Percentiles rank a stretch among this genome's conserved stretches.
phyloP scores from a whole-genome alignment of 2,113 vertebrate species.

The Propithecus coquereli region DNA sequence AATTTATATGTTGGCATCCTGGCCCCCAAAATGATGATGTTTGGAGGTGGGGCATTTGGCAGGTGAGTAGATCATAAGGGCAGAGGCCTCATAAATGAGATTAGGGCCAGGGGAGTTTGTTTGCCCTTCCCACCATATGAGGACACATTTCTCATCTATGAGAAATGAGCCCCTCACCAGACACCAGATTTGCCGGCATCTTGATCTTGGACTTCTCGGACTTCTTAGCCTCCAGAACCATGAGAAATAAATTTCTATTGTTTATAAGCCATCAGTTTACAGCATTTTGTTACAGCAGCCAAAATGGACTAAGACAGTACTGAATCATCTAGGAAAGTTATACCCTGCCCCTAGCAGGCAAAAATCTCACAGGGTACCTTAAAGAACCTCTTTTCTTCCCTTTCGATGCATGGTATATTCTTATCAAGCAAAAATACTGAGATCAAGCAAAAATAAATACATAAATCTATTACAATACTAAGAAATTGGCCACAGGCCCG shows the following conservation, averaged over 20 bases:
- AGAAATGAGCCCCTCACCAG: not conserved
- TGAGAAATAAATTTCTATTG: not conserved
- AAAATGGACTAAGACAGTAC: not conserved
- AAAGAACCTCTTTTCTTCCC: not conserved
- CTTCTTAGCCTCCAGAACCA: not conserved
- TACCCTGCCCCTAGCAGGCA: not conserved
- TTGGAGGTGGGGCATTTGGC: not conserved
- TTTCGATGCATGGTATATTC: not conserved
- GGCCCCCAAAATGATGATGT: not conserved
- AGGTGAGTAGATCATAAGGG: not conserved
- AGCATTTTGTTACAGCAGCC: not conserved
- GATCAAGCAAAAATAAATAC: not conserved
- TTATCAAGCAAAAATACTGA: not conserved
- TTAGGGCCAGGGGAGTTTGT: not conserved
- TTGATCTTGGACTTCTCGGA: not conserved
- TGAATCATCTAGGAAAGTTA: not conserved
- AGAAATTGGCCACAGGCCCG: not conserved
- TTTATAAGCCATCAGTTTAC: not conserved
- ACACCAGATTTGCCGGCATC: too few relatives aligned
- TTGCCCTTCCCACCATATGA: not conserved
- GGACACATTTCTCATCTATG: not conserved
- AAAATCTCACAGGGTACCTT: slow-evolving; percentile 18
- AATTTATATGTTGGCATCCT: not conserved
- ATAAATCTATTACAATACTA: slow-evolving; percentile 31
- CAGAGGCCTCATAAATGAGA: not conserved